These are phyloP conservation scores for Parthenolecanium corni DNA, from an alignment of 2,888 invertebrate species.

Conservation along the genomic window DNA sequence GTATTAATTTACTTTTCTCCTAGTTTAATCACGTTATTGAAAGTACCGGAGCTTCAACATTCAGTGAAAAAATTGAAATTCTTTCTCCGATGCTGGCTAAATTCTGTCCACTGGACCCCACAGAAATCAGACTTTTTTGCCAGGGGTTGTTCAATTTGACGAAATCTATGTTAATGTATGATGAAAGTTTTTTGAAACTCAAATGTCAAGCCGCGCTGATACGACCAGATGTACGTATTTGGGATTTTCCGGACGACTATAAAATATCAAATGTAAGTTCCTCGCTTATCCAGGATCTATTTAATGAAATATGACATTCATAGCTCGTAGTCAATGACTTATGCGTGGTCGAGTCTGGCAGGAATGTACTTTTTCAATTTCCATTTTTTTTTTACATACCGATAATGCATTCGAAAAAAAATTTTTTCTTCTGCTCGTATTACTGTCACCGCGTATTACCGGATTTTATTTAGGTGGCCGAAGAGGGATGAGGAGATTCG, in stretches of 20 bases:
- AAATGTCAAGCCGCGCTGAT: neutral
- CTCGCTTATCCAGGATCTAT: neutral
- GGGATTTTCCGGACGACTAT: conserved; percentile 8
- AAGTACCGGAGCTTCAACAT: neutral
- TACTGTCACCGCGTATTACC: no score
- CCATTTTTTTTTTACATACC: no score
- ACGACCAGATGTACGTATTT: neutral
- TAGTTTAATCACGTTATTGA: neutral
- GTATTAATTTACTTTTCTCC: no score
- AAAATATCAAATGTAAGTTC: neutral
- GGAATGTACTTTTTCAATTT: no score
- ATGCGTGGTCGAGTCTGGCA: neutral
- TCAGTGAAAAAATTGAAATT: neutral
- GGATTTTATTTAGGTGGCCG: no score
- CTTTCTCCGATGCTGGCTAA: neutral
- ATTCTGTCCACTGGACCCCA: neutral
- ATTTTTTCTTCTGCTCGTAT: no score
- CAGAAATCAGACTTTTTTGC: neutral
- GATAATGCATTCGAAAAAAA: no score
- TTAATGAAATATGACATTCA: neutral
- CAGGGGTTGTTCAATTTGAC: neutral
- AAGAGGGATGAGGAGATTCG: no score
- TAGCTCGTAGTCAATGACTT: neutral
- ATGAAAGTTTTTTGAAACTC: neutral
- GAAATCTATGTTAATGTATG: neutral